A percentile compares a stretch with the other conserved stretches of the same genome.
Evolutionary conservation across 2,113 vertebrate genomes (phyloP).

Genomic region (pig (Sus scrofa)): T2T-Sscrofa CM000827.6:70034501-70035000

Average conservation of each 20-base stretch:
- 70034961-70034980: neutral
- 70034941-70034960: neutral
- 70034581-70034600: neutral
- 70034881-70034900: neutral
- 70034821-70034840: neutral
- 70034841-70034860: neutral
- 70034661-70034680: neutral
- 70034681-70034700: neutral
- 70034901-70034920: neutral
- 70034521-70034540: neutral
- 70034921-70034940: neutral
- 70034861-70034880: neutral
- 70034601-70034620: neutral
- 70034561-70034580: neutral
- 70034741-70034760: neutral
- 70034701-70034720: neutral
- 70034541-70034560: neutral
- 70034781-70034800: neutral
- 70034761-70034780: neutral
- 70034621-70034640: neutral
- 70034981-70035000: neutral
- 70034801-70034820: neutral
- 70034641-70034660: neutral
- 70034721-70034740: neutral
- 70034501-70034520: neutral